Base-by-base conservation (phyloP, 2,797 vertebrate genomes). In the Rhincodon typus region DNA sequence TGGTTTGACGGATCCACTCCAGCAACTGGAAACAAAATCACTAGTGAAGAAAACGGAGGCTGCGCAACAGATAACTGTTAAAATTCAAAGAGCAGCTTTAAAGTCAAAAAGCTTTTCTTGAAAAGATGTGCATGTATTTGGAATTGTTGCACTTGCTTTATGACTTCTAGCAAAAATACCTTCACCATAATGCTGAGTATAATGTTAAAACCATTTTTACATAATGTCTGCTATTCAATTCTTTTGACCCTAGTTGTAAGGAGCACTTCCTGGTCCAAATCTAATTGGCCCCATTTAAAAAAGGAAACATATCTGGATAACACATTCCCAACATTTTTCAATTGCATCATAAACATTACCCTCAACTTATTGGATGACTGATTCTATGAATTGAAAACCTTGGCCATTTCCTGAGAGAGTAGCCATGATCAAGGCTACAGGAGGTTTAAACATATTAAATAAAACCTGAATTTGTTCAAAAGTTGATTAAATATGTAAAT, bases 1-100 rank as follows among this genome's bases (percentile, higher is more conserved):
- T 98, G 69, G 99, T 99, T 0, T 98, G 98, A 7, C 98, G 97
- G 97, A 99, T 99, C 99, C 99, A 99, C 95, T 98, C 98, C 97
- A 99, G 96, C 21, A 99, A 98, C 99, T 99, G 96, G 0, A 0
- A 87, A 87, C 93, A 5, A 1, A 7, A 13, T 50, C 70, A 0
- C 67, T 3, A 46, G 0, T 38, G 70, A 3, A 69, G 0, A 19
- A 0, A 1, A n/a, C 53, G 62, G 0, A 3, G 19, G 25, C 17
- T 38, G 23, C 1, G 21, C 84, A 90, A 42, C 27, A 10, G 57
- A 53, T 34, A 53, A 34, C 13, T 25, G 12, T 57, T 10, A 62
- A 0, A 90, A 90, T 30, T 30, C 15, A 46, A 70, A 38, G 25
- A 46, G 27, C 12, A 84, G 72, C 42, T 23, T 90, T 66, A 62